Base-by-base conservation (phyloP, 2,113 vertebrate species). In the Lampris incognitus region DNA sequence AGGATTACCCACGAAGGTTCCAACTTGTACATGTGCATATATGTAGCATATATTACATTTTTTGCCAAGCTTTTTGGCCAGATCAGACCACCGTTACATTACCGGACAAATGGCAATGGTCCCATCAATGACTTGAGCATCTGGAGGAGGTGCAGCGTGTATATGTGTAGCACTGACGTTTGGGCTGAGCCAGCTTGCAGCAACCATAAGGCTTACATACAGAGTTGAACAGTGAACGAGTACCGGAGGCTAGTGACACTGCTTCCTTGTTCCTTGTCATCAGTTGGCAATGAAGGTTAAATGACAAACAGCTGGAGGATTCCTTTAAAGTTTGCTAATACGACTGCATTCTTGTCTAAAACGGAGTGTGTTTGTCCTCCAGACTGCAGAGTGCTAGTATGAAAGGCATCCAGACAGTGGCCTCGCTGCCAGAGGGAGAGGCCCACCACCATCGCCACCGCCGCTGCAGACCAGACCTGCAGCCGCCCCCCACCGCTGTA, bases 401-500 rank as follows among this genome's bases (percentile, higher is more conserved):
- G 84, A 88, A 85, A 66, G 87, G 62, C 74, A 80, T 89, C 74
- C 90, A 91, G 79, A 76, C 78, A 59, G 79, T 6, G 52, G 51
- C 85, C 63, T 49, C 84, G 78, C 72, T 73, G 81, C 57, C 85
- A 80, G 86, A 75, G 79, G 87, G 71, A 77, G 82, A 80, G 50
- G 78, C 68, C 80, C 80, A 70, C 64, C 76, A 83, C 74, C 48
- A 57, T 7, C 3, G 9, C 13, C 24, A 24, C 24, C 83, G 57
- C 44, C 67, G 66, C 76, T 73, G 82, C 50, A 84, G 86, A 64
- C 72, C 87, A 69, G 87, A 87, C 74, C 82, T 88, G 62, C 89
- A 83, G 75, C 87, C 89, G 51, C 79, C 88, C 37, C 79, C 90
- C 61, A 49, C 85, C 62, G 83, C 84, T 67, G 91, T 88, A 66